Conservation (phyloP, 2,888 invertebrate species). For the Scotopteryx bipunctaria region DNA sequence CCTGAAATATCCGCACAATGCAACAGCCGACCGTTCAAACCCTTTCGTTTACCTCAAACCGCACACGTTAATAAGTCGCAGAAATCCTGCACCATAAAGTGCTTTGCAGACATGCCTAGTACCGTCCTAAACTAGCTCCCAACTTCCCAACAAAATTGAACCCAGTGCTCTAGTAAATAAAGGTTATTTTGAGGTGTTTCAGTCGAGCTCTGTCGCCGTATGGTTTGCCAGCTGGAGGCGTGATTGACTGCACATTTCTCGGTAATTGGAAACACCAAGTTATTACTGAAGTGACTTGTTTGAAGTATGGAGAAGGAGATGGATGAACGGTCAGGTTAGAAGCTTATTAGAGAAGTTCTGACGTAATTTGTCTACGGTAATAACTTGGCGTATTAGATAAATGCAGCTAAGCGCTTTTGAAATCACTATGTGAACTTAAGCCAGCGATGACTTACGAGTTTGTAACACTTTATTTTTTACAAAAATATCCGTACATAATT, state of each 20-base stretch:
- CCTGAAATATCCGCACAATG: constrained; percentile 29
- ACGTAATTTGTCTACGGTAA: constrained; percentile 27
- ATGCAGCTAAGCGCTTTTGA: too few relatives aligned
- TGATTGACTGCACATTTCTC: constrained; percentile 67
- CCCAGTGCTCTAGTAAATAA: not conserved
- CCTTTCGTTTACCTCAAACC: constrained; percentile 31
- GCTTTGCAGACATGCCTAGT: constrained; percentile 29
- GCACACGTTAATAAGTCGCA: constrained; percentile 36
- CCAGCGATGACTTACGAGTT: too few relatives aligned
- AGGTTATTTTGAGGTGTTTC: not conserved
- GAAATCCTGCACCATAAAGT: constrained; percentile 32
- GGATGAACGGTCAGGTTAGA: constrained; percentile 32
- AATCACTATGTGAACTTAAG: too few relatives aligned
- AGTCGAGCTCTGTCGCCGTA: constrained; percentile 38
- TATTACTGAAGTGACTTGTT: constrained; percentile 52
- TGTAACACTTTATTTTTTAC: too few relatives aligned
- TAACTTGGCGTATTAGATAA: constrained; percentile 7
- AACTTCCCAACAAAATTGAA: not conserved
- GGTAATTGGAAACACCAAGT: constrained; percentile 65
- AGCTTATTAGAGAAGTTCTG: constrained; percentile 31
- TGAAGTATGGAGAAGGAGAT: constrained; percentile 41
- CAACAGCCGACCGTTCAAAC: constrained; percentile 19
- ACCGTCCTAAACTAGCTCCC: constrained; percentile 12
- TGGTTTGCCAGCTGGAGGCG: constrained; percentile 51
- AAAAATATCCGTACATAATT: too few relatives aligned